Conservation (phyloP, 2,113 vertebrate genomes). For the Thunnus maccoyii region DNA sequence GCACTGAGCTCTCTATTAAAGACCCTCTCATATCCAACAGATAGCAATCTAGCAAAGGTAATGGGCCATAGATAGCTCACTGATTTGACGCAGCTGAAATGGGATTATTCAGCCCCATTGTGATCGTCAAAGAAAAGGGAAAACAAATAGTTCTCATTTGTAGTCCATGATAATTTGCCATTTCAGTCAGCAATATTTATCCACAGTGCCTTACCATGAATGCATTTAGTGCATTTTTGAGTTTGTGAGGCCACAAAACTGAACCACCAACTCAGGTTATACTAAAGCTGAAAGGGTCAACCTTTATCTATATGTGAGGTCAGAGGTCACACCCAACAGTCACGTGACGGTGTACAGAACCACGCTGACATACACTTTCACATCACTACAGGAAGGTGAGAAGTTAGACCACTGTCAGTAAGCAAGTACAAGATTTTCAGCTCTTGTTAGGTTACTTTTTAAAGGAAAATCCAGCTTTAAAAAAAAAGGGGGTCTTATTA, state of each 20-base stretch:
- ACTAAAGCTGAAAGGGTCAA: background rate
- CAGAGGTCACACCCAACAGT: no score
- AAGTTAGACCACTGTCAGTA: no score
- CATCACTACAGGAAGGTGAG: no score
- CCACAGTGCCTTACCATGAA: background rate
- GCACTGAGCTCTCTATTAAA: slow-evolving; percentile 66
- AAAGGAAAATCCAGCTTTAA: no score
- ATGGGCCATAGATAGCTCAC: slow-evolving; percentile 50
- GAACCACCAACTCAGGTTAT: background rate
- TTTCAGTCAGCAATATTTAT: background rate
- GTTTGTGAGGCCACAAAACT: background rate
- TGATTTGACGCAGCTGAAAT: slow-evolving; percentile 37
- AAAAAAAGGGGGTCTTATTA: no score
- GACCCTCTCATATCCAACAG: slow-evolving; percentile 53
- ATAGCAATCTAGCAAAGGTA: slow-evolving; percentile 64
- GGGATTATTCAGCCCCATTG: slow-evolving; percentile 50
- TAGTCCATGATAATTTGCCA: background rate
- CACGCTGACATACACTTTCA: no score
- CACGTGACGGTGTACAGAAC: no score
- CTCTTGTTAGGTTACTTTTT: no score
- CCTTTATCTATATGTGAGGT: background rate
- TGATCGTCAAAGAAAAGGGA: slow-evolving; percentile 16
- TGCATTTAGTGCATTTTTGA: background rate
- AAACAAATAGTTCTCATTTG: slow-evolving; percentile 23
- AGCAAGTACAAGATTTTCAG: no score